Base-by-base conservation (phyloP, 2,888 invertebrate genomes). In the Tipula helvola region DNA sequence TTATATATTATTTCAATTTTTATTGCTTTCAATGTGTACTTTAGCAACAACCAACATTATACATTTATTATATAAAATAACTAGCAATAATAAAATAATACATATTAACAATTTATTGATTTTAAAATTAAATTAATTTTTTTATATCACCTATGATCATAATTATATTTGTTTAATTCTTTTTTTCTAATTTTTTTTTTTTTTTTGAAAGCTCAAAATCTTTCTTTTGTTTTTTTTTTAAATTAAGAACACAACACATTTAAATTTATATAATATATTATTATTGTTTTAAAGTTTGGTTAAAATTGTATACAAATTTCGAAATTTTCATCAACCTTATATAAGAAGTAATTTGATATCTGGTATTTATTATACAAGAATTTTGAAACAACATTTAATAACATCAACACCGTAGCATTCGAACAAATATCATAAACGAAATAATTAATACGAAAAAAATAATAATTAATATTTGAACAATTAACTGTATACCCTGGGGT, bases 401-500 rank as follows among this genome's bases (percentile, higher is more conserved):
- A 71, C 71, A 71, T 71, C 71, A 71, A 71, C 71, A 71, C 71
- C 71, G 71, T 71, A 71, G 71, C 28, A 71, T 71, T 71, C 71
- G 71, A 28, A 71, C 71, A 71, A 71, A 71, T 71, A 71, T 71
- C 8, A 85, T 16, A 85, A 83, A 41, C 39, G 10, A 41, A 84
- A 84, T 84, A 84, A 85, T 41, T 85, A 16, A 83, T 36, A 36
- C 10, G 36, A 83, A 85, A 85, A 85, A 39, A 41, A 85, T 8
- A 85, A 39, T 41, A 85, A 85, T 71, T 28, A 71, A 71, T 71
- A 18, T 28, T 71, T 28, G 71, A 71, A 57, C 52, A 57, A 57
- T 57, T 41, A 16, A 85, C 85, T 85, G 41, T 85, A 85, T 42
- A 85, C 85, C 85, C 85, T 85, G 85, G 85, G 85, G 18, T 41